Conservation (phyloP, 2,797 vertebrate genomes). For the Spinus olivaceus region DNA sequence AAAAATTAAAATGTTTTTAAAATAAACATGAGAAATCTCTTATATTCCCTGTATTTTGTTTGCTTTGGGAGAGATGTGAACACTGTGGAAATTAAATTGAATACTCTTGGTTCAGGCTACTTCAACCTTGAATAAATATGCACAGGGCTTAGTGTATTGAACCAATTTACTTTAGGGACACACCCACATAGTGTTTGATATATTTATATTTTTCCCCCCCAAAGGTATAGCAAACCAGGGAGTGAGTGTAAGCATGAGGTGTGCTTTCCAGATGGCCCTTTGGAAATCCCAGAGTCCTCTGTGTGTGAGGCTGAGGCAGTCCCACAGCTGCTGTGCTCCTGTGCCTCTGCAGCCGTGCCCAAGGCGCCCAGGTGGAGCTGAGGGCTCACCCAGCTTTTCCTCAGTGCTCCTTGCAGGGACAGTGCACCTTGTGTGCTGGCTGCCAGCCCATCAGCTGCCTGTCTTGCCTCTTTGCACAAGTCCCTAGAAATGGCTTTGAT, state of each 20-base stretch:
- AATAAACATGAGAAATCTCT: background rate
- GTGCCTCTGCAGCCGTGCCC: background rate
- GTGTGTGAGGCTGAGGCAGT: background rate
- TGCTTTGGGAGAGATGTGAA: background rate
- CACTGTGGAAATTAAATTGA: background rate
- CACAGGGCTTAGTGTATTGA: background rate
- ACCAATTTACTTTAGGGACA: background rate
- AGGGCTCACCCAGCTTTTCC: background rate
- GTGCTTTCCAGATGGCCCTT: background rate
- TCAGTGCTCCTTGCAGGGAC: rapidly evolving
- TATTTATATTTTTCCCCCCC: background rate
- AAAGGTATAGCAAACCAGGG: background rate
- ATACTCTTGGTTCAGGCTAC: background rate
- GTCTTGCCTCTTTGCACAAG: background rate
- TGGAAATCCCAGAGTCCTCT: background rate
- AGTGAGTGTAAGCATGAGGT: background rate
- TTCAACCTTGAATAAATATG: background rate
- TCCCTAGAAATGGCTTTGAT: background rate
- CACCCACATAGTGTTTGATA: background rate
- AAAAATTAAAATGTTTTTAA: background rate
- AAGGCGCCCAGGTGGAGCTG: rapidly evolving
- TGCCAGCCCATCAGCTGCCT: background rate
- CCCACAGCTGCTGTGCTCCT: background rate
- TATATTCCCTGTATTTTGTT: background rate
- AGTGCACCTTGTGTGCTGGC: background rate